These are phyloP conservation scores for Lottia scabra DNA, from an alignment of 2,888 invertebrate genomes.

Conservation along the genomic window DNA sequence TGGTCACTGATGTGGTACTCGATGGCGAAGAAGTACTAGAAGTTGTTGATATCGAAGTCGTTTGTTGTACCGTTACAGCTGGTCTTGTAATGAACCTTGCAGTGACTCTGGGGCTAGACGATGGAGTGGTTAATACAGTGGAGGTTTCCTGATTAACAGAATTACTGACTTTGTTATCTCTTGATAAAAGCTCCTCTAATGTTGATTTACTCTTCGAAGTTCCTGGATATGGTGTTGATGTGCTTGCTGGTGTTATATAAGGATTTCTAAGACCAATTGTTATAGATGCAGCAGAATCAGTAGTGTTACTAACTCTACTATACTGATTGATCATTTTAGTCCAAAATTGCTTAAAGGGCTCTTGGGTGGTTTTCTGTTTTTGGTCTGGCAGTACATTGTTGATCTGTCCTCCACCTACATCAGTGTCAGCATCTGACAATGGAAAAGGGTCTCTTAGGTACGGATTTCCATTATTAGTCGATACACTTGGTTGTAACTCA, in stretches of 20 bases:
- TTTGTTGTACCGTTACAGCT: neutral
- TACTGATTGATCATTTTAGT: neutral
- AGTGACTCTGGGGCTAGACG: neutral
- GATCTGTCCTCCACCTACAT: neutral
- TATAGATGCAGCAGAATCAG: neutral
- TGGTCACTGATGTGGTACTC: neutral
- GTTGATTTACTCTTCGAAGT: neutral
- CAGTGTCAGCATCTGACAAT: neutral
- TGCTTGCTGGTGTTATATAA: neutral
- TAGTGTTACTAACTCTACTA: neutral
- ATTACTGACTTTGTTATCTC: neutral
- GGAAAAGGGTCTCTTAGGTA: neutral
- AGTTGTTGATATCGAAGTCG: neutral
- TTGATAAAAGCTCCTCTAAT: neutral
- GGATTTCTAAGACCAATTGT: neutral
- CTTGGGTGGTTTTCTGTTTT: neutral
- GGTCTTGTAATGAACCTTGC: neutral
- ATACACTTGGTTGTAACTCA: neutral
- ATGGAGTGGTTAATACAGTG: neutral
- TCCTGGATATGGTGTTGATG: neutral
- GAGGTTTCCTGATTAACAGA: neutral
- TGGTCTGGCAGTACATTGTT: neutral
- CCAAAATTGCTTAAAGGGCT: neutral
- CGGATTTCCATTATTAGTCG: neutral
- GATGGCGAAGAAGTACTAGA: neutral